Base-by-base conservation (phyloP, 2,888 invertebrate genomes). In the Thymelicus lineola region DNA sequence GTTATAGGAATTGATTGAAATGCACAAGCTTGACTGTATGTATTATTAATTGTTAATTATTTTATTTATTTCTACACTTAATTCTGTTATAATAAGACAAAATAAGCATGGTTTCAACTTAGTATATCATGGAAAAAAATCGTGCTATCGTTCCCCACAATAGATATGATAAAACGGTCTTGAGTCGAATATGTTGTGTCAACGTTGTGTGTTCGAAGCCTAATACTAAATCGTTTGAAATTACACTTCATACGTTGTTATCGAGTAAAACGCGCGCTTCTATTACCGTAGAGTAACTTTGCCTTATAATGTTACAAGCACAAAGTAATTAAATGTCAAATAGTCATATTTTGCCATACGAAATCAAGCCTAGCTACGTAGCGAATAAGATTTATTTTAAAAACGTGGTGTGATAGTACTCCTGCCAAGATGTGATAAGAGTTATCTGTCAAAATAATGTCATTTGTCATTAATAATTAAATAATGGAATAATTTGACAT, bases 321-420 rank as follows among this genome's bases (percentile, higher is more conserved):
- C 58, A 63, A 67, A 12, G 20, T 53, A 42, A 48, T 42, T n/a
- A 57, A 20, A 45, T 57, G 17, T 53, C 17, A 63, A 45, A 42
- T 60, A 46, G 6, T 55, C 57, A 63, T 66, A 62, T 62, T 50
- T 62, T 66, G 62, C 66, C 62, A 62, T 71, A 58, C 46, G 55
- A 55, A 70, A 71, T 46, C 17, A 62, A 65, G 45, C 61, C 17
- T 62, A 66, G 70, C 35, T 61, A 48, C 42, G 55, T 63, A 74
- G 72, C 42, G 60, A 9, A 64, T 74, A 75, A 74, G 74, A 46
- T 74, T 74, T 63, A 62, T 71, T 65, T 74, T 75, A 74, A 66
- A 64, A 77, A 78, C 75, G 71, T 66, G 71, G 76, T 77, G 79
- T 79, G 79, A 79, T 79, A 78, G 75, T 65, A 74, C 73, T 79